Percentiles rank a stretch among this genome's conserved stretches.
phyloP scores from a whole-genome alignment of 2,797 vertebrate species.

The Poeciliopsis paucimaculata region DNA sequence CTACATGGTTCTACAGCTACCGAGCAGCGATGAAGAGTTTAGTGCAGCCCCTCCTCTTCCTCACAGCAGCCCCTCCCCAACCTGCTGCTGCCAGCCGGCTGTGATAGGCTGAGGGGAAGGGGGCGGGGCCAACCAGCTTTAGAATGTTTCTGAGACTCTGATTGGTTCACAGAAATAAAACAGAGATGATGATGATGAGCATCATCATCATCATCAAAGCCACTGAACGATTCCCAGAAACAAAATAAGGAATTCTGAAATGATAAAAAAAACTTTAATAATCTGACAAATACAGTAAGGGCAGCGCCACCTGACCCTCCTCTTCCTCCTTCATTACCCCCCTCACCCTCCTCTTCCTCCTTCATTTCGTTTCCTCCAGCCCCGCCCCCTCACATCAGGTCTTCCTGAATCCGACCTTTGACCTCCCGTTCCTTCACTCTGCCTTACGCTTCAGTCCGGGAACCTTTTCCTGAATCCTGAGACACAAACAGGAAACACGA shows the following conservation, averaged over 20 bases:
- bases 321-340: constrained; percentile 34
- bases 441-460: constrained; percentile 94
- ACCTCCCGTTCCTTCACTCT: constrained; percentile 80
- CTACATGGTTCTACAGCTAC: constrained; percentile 83
- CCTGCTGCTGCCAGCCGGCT: constrained; percentile 21
- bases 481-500: constrained; percentile 2
- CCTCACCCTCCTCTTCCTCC: constrained; percentile 14
- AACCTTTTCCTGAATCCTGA: constrained; percentile 93
- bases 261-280: constrained; percentile 81
- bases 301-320: constrained; percentile 48
- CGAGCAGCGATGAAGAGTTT: constrained; percentile 83
- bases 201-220: neutral
- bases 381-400: constrained; percentile 53
- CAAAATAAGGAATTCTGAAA: constrained; percentile 80
- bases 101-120: constrained; percentile 32
- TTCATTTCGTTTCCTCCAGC: constrained; percentile 35
- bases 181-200: too few species aligned
- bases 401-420: constrained; percentile 40
- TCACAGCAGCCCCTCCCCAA: constrained; percentile 58
- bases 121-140: constrained; percentile 5
- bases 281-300: constrained; percentile 77
- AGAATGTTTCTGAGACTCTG: constrained; percentile 32
- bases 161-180: constrained; percentile 53
- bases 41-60: constrained; percentile 33
- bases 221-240: constrained; percentile 66